These are phyloP conservation scores for Apamea sordens DNA, from an alignment of 2,888 invertebrate species.

Conservation along the genomic window DNA sequence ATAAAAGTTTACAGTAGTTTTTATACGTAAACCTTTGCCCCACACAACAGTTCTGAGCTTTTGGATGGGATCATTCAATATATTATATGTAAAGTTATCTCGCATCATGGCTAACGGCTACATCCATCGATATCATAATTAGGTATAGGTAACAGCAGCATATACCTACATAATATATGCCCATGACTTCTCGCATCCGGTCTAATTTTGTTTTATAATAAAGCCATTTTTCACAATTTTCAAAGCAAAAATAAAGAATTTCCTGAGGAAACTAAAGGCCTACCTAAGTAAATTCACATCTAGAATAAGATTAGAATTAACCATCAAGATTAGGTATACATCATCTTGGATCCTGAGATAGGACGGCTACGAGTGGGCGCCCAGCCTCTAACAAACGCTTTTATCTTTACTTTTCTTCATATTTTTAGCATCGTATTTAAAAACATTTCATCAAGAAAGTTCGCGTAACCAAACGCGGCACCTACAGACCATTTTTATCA, in stretches of 20 bases:
- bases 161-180: neutral
- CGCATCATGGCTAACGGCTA: neutral
- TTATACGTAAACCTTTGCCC: neutral
- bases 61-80: neutral
- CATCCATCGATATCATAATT: neutral
- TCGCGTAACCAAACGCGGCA: slow-evolving; percentile 3
- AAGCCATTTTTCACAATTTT: neutral
- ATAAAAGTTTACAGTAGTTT: neutral
- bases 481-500: slow-evolving; percentile 58
- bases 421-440: neutral
- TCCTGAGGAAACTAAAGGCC: neutral
- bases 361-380: neutral
- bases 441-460: slow-evolving; percentile 5
- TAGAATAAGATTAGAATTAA: no score
- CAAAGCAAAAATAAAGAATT: neutral
- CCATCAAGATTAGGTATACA: neutral
- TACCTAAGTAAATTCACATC: no score
- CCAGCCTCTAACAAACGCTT: neutral
- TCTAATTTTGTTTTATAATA: neutral
- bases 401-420: neutral
- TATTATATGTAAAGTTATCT: neutral
- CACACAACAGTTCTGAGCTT: neutral
- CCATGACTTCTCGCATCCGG: neutral
- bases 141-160: neutral
- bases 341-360: neutral